Conservation (phyloP, 2,888 invertebrate species). For the Dione juno region DNA sequence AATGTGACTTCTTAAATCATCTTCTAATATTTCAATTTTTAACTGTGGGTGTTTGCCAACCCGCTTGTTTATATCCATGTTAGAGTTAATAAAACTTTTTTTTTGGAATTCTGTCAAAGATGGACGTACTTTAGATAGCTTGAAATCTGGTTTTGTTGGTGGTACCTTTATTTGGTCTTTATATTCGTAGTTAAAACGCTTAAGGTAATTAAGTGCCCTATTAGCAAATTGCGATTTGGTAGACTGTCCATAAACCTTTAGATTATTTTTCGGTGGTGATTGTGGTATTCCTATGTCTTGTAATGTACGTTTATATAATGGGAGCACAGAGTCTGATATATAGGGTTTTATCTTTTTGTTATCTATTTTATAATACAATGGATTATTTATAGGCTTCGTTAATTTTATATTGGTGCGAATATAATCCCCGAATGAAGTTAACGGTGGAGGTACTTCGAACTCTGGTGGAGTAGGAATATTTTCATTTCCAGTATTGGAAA, state of each 20-base stretch:
- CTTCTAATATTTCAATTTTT: slow-evolving; percentile 69
- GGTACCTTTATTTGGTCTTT: slow-evolving; percentile 60
- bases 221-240: slow-evolving; percentile 70
- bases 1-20: slow-evolving; percentile 62
- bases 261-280: slow-evolving; percentile 56
- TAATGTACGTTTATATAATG: slow-evolving; percentile 48
- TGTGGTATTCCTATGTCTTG: slow-evolving; percentile 64
- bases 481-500: slow-evolving; percentile 48
- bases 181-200: slow-evolving; percentile 62
- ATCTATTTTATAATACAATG: slow-evolving; percentile 43
- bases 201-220: slow-evolving; percentile 70
- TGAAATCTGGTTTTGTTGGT: slow-evolving; percentile 65
- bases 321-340: slow-evolving; percentile 33
- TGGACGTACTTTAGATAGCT: slow-evolving; percentile 58
- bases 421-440: slow-evolving; percentile 46
- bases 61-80: slow-evolving; percentile 55
- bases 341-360: slow-evolving; percentile 39
- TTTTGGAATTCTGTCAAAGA: slow-evolving; percentile 58
- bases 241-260: slow-evolving; percentile 71
- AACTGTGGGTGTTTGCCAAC: slow-evolving; percentile 56
- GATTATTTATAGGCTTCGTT: slow-evolving; percentile 46
- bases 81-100: slow-evolving; percentile 57
- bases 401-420: slow-evolving; percentile 47
- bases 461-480: slow-evolving; percentile 56
- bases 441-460: slow-evolving; percentile 68